Base-by-base conservation (phyloP, 92 coral and sea anemone genomes). In the Heliopora coerulea region DNA sequence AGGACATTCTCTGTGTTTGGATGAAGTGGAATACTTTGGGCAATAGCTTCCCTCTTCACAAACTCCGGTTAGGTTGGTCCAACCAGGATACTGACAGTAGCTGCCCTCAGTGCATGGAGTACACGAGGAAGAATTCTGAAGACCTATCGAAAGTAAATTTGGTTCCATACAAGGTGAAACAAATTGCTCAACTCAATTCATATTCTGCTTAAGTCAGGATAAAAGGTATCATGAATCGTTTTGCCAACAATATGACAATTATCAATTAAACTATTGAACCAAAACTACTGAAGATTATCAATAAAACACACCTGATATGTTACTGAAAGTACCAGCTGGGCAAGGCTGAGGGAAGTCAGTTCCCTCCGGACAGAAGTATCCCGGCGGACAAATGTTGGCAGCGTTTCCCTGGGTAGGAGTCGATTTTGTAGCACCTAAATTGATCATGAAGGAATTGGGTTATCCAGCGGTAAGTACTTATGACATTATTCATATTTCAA, bases 291-390 rank as follows among this genome's bases (percentile, higher is more conserved):
- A n/a, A n/a, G n/a, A n/a, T n/a, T n/a, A n/a, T 1, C 65, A 13
- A 19, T 18, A 23, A 6, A 31, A 27, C 79, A 54, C 54, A 93
- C 98, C 98, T 54, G 86, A 63, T 3, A 52, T 73, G 78, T 87
- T 93, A 68, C 96, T 90, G 63, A 87, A 93, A 24, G 96, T 90
- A 33, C 98, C 96, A 25, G 87, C 80, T 30, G 96, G 98, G 78
- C 98, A 93, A 3, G 59, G 73, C 15, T 80, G 68, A n/a, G 98
- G 95, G 48, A 68, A 84, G 33, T 65, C 83, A 21, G 98, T 93
- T 56, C 96, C 93, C 79, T 88, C 86, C 12, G 72, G 80, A 60
- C 98, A 93, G 37, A 68, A 93, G 41, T 74, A 65, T 19, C 98
- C 98, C 34, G 76, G 84, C 9, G 89, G 87, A 48, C 98, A 93